Evolutionary conservation across 92 coral and sea anemone genomes (phyloP).

Genomic region (Virgularia gustaviana): DNA sequence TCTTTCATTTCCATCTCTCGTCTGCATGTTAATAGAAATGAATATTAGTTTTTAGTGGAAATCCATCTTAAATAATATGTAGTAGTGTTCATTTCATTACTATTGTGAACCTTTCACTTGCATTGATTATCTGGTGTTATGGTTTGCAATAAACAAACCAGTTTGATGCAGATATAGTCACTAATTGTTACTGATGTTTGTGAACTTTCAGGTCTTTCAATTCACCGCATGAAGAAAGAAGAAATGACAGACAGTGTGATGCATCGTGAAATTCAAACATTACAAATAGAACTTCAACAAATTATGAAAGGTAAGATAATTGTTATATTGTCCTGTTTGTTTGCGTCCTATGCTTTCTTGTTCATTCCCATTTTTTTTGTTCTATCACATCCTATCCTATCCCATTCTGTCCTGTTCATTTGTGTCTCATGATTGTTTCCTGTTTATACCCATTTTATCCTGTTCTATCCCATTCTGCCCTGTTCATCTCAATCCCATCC

Average conservation of each 20-base stretch:
- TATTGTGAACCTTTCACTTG: too few relatives aligned
- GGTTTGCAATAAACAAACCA: too few relatives aligned
- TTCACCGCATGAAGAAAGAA: conserved; percentile 83
- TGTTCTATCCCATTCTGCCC: too few relatives aligned
- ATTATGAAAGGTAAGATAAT: conserved; percentile 85
- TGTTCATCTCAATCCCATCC: too few relatives aligned
- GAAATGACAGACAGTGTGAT: conserved; percentile 78
- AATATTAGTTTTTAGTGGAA: too few relatives aligned
- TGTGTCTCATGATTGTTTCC: not conserved
- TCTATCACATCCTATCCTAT: too few relatives aligned
- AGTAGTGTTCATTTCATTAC: not conserved
- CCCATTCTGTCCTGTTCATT: too few relatives aligned
- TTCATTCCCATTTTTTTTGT: not conserved
- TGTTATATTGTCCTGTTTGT: not conserved
- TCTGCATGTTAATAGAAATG: too few relatives aligned
- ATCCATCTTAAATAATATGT: not conserved
- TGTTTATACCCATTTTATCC: not conserved
- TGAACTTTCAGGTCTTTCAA: conserved; percentile 84
- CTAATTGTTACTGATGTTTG: too few relatives aligned
- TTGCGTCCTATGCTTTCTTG: not conserved
- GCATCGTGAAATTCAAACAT: conserved; percentile 81
- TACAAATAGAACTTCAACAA: conserved; percentile 89
- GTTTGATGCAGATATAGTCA: too few relatives aligned
- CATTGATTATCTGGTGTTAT: too few relatives aligned
- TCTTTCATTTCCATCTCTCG: too few relatives aligned